Evolutionary conservation across 2,888 invertebrate genomes (phyloP), one percentile per base, ranked within the genome.

Genomic region (Sminthurinus aureus): DNA sequence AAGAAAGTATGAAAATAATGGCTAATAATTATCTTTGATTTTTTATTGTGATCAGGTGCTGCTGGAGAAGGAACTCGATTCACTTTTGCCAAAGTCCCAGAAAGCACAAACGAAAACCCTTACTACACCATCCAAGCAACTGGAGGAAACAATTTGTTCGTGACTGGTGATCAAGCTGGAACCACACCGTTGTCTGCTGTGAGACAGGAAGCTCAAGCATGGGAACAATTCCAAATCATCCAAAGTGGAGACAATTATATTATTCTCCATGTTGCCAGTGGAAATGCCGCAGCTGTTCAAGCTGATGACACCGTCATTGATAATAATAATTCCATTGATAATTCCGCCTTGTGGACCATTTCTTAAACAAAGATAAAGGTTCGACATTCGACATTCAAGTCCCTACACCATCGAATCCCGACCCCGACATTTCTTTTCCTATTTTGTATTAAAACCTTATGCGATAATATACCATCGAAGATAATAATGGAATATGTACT

Each of bases 181-280:
- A 84, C 81, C 26, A 64, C 64, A 3, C 83, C 85, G 12, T 83
- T 87, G 0, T 20, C 79, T n/a, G 87, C 87, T 13, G 67, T 81
- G 18, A 24, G 85, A 1, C 76, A 83, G 1, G 73, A 51, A 8
- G 58, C 86, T 67, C 84, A 84, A 77, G 85, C 74, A 6, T 87
- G 87, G 87, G 87, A 87, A 78, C 22, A 82, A 20, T 87, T 87
- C 83, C 86, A 84, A 76, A 80, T 86, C 20, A 76, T 87, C 4
- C 84, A 77, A 18, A 84, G 86, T 79, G 75, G 86, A 83, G 83
- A 79, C 0, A 58, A 82, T 0, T 81, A 84, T 67, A 85, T 87
- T 50, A 8, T 87, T 2, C 50, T 87, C 38, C 86, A 86, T 69
- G 76, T 79, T n/a, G 86, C 76, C 0, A 85, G 83, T 83, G 86